Evolutionary conservation across 1,140 invertebrate species (phyloP), one percentile per base, ranked within the genome.

Genomic region (Caenorhabditis tropicalis): DNA sequence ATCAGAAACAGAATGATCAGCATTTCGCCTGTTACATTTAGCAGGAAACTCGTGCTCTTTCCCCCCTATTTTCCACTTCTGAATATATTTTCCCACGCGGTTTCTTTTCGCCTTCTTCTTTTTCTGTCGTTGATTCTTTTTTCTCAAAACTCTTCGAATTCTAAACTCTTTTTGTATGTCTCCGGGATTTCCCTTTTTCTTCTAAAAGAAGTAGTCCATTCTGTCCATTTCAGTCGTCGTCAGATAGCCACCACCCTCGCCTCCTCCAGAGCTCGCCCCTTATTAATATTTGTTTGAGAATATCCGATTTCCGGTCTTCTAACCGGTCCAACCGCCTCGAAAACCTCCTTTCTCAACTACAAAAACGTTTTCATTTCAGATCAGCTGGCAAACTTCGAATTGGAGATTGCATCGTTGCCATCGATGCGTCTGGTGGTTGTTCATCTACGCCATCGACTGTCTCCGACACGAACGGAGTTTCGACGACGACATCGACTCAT

Each of bases 311-410:
- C 39, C 60, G 53, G 81, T 46, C 29, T 9, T 3, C 53, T 56
- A 56, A 39, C 27, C 36, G n/a, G 65, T n/a, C n/a, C 19, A 15
- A 74, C n/a, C n/a, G n/a, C n/a, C n/a, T n/a, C n/a, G n/a, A n/a
- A n/a, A n/a, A n/a, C 1, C 65, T 74, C 36, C 9, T n/a, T 19
- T 1, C 29, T 0, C 7, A 21, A 74, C 0, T 27, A 24, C 10
- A 33, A 15, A 65, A 16, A 24, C 27, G 12, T 65, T 24, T 65
- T 56, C 56, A 49, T 83, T 82, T 49, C 82, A 83, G 82, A 83
- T 83, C 82, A 74, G 21, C 60, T 74, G 82, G 82, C 74, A 65
- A 74, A 83, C 82, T 83, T 83, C 82, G 82, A 16, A 74, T 83
- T 43, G 82, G 60, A 49, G 82, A 83, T 83, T 74, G 82, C 60